Evolutionary conservation across 2,888 invertebrate genomes (phyloP).

Genomic region (Phaedon cochleariae): DNA sequence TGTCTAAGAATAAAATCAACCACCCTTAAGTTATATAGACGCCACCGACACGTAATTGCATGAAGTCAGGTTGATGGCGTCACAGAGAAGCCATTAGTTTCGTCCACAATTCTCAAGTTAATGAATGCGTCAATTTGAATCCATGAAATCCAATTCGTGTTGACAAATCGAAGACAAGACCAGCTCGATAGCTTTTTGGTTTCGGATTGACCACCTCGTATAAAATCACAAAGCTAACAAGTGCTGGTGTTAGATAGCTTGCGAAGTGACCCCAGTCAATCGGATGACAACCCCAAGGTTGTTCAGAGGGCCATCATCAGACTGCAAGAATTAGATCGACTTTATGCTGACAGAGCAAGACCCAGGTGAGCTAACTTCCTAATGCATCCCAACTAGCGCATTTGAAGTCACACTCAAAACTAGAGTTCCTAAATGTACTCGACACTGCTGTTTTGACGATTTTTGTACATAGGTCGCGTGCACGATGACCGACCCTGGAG

Average conservation of each 20-base stretch:
- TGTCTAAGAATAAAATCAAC: no score
- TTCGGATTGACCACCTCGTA: constrained; percentile 18
- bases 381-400: not conserved
- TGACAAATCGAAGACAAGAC: not conserved
- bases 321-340: constrained; percentile 59
- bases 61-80: no score
- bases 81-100: no score
- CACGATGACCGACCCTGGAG: no score
- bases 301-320: constrained; percentile 60
- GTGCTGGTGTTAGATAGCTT: constrained; percentile 62
- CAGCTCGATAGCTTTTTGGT: constrained; percentile 25
- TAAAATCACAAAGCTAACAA: constrained; percentile 49
- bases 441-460: no score
- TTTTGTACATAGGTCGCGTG: no score
- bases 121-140: constrained; percentile 23
- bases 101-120: no score
- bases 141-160: not conserved
- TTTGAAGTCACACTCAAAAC: no score
- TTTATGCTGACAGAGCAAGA: constrained; percentile 59
- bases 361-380: constrained; percentile 57
- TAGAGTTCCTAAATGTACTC: no score
- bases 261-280: constrained; percentile 56
- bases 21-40: no score
- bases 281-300: constrained; percentile 56
- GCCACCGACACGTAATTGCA: no score